Conservation (phyloP, 2,797 vertebrate genomes). For the Pantherophis vulpinus region DNA sequence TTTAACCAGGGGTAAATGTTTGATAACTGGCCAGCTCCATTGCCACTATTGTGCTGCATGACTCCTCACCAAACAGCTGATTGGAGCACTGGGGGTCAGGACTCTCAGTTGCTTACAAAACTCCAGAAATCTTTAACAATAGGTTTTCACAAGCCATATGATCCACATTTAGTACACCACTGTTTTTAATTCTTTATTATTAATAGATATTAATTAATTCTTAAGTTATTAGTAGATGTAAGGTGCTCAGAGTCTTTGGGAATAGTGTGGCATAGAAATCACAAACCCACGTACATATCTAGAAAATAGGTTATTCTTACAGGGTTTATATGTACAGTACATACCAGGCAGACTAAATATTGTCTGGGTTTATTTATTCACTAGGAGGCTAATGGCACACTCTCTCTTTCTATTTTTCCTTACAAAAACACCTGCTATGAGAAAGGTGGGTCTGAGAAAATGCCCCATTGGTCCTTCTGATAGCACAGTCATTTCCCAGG, state of each 20-base stretch:
- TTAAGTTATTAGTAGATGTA: background rate
- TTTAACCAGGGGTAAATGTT: background rate
- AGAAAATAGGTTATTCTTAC: background rate
- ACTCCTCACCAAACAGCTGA: background rate
- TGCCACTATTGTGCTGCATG: background rate
- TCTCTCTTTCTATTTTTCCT: background rate
- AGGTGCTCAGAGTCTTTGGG: background rate
- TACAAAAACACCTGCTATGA: background rate
- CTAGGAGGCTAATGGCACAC: background rate
- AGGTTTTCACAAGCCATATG: background rate
- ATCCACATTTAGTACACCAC: background rate
- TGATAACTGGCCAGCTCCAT: background rate
- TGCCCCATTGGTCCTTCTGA: background rate
- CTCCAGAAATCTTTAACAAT: background rate
- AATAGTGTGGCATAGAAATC: background rate
- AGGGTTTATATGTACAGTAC: background rate
- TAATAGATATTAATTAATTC: background rate
- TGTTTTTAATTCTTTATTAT: background rate
- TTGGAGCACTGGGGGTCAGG: background rate
- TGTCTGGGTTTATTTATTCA: background rate
- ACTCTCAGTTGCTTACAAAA: background rate
- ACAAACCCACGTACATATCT: background rate
- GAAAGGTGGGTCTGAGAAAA: background rate
- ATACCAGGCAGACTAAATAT: background rate
- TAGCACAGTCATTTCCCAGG: background rate